Percentiles rank a stretch among this genome's conserved stretches.
phyloP scores from a whole-genome alignment of 1,140 invertebrate genomes.

The Heliconius congener region DNA sequence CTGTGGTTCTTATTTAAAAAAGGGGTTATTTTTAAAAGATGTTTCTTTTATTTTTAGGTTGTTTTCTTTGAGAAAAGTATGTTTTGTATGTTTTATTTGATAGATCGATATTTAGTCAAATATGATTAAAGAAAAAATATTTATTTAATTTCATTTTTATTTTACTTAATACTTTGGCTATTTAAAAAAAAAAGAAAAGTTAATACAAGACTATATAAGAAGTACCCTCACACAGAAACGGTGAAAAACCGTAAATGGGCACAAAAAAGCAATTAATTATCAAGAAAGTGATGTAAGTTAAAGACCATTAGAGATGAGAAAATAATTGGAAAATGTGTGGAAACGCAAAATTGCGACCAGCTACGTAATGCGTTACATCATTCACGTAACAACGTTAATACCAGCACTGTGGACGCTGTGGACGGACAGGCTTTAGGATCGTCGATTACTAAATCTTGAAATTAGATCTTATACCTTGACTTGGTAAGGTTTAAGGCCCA shows the following conservation, averaged over 20 bases:
- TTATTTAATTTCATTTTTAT: too few relatives aligned
- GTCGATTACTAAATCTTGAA: background rate
- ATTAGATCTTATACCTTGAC: too few relatives aligned
- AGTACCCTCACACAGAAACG: background rate
- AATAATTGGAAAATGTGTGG: constrained; percentile 29
- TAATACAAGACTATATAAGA: background rate
- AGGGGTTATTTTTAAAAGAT: too few relatives aligned
- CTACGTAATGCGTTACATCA: background rate
- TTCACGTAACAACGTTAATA: background rate
- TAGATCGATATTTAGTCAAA: too few relatives aligned
- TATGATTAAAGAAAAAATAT: too few relatives aligned
- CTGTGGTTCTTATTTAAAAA: background rate
- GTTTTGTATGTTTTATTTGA: too few relatives aligned
- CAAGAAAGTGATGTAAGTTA: constrained; percentile 4
- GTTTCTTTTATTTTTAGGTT: too few relatives aligned
- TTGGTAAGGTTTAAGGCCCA: too few relatives aligned
- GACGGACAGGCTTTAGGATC: background rate
- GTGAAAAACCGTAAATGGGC: constrained; percentile 8
- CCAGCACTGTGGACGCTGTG: background rate
- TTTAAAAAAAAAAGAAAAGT: background rate
- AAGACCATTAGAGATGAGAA: constrained; percentile 25
- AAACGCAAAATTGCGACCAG: constrained; percentile 7
- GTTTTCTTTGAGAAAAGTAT: too few relatives aligned
- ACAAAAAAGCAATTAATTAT: background rate
- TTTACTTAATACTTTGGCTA: too few relatives aligned